phyloP scores from a whole-genome alignment of 2,888 invertebrate genomes.

The Acrocera orbiculus region DNA sequence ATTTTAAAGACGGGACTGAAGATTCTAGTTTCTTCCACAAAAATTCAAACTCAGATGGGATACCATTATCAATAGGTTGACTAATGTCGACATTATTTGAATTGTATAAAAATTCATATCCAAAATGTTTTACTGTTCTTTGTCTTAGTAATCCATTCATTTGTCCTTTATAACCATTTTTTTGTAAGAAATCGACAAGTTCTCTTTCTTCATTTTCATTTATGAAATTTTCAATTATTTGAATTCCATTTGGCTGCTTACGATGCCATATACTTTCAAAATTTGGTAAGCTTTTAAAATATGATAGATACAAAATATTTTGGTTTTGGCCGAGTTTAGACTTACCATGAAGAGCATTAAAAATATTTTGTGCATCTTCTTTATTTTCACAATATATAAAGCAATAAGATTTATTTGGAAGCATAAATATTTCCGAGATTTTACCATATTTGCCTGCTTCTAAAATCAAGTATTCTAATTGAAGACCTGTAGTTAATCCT shows the following conservation, averaged over 20 bases:
- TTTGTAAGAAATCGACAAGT: too few species aligned
- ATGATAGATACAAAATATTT: slow-evolving; percentile 44
- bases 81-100: slow-evolving; percentile 66
- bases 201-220: slow-evolving; percentile 44
- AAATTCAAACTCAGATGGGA: slow-evolving; percentile 52
- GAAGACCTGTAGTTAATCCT: slow-evolving; percentile 65
- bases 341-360: slow-evolving; percentile 40
- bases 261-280: slow-evolving; percentile 18
- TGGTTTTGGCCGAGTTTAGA: slow-evolving; percentile 38
- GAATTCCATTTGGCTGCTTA: slow-evolving; percentile 45
- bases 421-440: slow-evolving; percentile 45
- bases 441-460: slow-evolving; percentile 36
- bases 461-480: slow-evolving; percentile 42
- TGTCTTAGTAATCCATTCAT: slow-evolving; percentile 44
- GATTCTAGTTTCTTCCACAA: slow-evolving; percentile 35
- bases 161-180: slow-evolving; percentile 22
- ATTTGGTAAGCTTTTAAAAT: slow-evolving; percentile 16
- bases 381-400: slow-evolving; percentile 45
- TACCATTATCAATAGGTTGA: slow-evolving; percentile 42
- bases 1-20: slow-evolving; percentile 33
- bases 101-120: slow-evolving; percentile 79
- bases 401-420: slow-evolving; percentile 65
- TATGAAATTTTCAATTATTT: slow-evolving; percentile 53
- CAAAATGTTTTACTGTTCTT: slow-evolving; percentile 75
- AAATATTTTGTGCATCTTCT: slow-evolving; percentile 39